These are phyloP conservation scores for Arge pagana DNA, from an alignment of 2,888 invertebrate genomes.

Conservation along the genomic window DNA sequence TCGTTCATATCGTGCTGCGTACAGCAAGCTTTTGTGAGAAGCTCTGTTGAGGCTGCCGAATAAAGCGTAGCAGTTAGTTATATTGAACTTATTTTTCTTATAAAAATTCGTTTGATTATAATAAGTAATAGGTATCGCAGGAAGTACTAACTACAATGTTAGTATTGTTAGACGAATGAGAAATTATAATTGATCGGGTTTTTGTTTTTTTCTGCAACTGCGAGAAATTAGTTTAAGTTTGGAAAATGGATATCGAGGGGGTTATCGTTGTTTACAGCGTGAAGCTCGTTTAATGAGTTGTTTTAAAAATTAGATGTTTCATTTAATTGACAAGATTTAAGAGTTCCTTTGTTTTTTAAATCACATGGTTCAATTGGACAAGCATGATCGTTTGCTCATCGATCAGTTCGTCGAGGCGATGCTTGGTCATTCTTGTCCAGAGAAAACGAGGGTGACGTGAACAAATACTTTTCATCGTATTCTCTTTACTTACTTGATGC, in stretches of 20 bases:
- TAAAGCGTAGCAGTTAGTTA: conserved; percentile 48
- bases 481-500: conserved; percentile 43
- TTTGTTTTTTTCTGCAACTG: conserved; percentile 11
- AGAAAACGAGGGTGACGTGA: too few relatives aligned
- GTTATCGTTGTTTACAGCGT: conserved; percentile 22
- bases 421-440: too few relatives aligned
- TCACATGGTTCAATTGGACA: not conserved
- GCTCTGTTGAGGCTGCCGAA: conserved; percentile 53
- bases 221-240: conserved; percentile 17
- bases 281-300: conserved; percentile 11
- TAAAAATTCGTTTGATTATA: conserved; percentile 22
- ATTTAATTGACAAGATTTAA: conserved; percentile 11
- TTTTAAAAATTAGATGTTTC: too few relatives aligned
- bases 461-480: conserved; percentile 1
- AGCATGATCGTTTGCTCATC: not conserved
- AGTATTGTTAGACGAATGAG: conserved; percentile 54
- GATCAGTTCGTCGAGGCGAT: too few relatives aligned
- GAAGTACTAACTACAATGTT: conserved; percentile 46
- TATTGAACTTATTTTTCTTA: conserved; percentile 18
- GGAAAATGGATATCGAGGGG: conserved; percentile 16
- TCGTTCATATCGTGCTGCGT: conserved; percentile 45
- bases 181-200: conserved; percentile 6
- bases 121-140: conserved; percentile 34
- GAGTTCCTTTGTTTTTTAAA: not conserved
- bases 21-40: conserved; percentile 54